Percentiles rank a stretch among this genome's conserved stretches.
phyloP scores from a whole-genome alignment of 2,797 vertebrate species.

The Helicolenus hilgendorfi region DNA sequence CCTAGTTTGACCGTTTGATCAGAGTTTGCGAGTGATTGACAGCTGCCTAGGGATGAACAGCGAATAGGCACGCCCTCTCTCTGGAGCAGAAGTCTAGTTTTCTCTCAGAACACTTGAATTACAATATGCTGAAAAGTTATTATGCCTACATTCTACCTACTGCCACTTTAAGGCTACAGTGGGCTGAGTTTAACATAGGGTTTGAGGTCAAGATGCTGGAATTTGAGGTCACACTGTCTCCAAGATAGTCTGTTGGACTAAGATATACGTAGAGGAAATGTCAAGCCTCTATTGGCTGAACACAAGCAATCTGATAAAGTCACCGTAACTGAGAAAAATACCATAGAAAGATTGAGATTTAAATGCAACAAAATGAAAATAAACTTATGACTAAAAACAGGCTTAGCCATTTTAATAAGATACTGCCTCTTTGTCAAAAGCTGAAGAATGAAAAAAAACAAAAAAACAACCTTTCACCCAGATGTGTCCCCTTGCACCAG shows the following conservation, averaged over 20 bases:
- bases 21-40: no score
- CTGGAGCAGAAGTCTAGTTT: no score
- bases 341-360: background rate
- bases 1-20: no score
- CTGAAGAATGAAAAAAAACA: background rate
- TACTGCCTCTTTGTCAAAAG: background rate
- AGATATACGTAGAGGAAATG: constrained; percentile 72
- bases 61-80: no score
- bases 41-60: no score
- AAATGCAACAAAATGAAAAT: background rate
- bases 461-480: background rate
- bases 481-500: background rate
- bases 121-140: no score
- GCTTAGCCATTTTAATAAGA: no score
- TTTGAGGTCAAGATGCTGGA: constrained; percentile 13
- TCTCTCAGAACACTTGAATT: no score
- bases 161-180: background rate
- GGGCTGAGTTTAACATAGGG: background rate
- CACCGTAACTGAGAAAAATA: background rate
- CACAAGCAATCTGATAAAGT: constrained; percentile 37
- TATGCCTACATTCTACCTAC: no score
- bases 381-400: background rate
- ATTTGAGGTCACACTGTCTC: constrained; percentile 16
- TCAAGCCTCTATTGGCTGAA: constrained; percentile 76
- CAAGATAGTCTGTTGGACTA: background rate